Conservation (phyloP, 2,888 invertebrate genomes). For the Mythimna albipuncta region DNA sequence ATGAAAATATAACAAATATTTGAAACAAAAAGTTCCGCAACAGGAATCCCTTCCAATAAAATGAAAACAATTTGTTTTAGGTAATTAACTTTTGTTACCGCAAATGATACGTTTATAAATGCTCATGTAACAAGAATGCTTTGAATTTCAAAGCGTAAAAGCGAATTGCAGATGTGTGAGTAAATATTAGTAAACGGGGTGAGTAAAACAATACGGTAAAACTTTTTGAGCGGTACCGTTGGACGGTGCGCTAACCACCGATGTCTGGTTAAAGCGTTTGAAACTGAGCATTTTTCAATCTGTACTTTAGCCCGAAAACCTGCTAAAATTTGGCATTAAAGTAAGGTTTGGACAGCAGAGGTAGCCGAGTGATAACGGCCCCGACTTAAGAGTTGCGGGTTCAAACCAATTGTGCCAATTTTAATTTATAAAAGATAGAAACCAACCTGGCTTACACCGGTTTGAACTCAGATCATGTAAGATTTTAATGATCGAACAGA, state of each 20-base stretch:
- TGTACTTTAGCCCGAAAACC: too few species aligned
- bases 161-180: slow-evolving; percentile 58
- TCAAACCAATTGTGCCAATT: slow-evolving; percentile 75
- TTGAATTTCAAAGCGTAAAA: slow-evolving; percentile 53
- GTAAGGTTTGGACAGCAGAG: too few species aligned
- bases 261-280: too few species aligned
- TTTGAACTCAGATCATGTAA: slow-evolving; percentile 97
- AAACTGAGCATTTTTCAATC: too few species aligned
- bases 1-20: slow-evolving; percentile 2
- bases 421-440: slow-evolving; percentile 93
- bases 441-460: slow-evolving; percentile 96
- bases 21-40: not conserved
- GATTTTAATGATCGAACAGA: slow-evolving; percentile 96
- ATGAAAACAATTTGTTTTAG: slow-evolving; percentile 5
- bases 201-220: slow-evolving; percentile 34
- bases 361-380: too few species aligned
- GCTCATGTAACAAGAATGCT: slow-evolving; percentile 7
- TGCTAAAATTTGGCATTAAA: too few species aligned
- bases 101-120: slow-evolving; percentile 2
- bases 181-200: slow-evolving; percentile 60
- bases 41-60: not conserved
- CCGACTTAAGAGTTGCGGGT: too few species aligned
- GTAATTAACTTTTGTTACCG: not conserved
- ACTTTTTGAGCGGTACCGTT: not conserved
- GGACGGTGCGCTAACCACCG: not conserved